Base-by-base conservation (phyloP, 2,888 invertebrate species). In the Tribolium freemani region DNA sequence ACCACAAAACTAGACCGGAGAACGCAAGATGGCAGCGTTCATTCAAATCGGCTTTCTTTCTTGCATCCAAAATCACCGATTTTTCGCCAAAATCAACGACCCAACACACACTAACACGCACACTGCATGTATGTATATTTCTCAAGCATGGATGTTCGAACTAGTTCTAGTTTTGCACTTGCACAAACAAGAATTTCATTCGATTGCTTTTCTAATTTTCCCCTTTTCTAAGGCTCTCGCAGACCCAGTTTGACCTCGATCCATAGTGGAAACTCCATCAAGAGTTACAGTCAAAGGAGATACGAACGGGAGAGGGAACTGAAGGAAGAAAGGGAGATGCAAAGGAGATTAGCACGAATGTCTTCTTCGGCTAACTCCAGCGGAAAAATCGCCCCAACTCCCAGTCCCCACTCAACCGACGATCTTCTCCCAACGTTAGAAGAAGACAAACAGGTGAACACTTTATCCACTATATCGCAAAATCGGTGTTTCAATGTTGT, bases 211-310 rank as follows among this genome's bases (percentile, higher is more conserved):
- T 5, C 10, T 11, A 31, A 9, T 31, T 61, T 46, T 53, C 46
- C 9, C 5, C 13, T 50, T 30, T 58, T 50, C 46, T 21, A 75
- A 95, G 95, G 94, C 90, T 94, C 94, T 84, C 90, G 95, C 89
- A 92, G 95, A 89, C 94, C 95, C 88, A 94, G 95, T 90, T 88
- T 95, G 89, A 93, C 93, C 78, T 95, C 95, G 76, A 90, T 95
- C 81, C 95, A 95, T 85, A 95, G 95, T 89, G 92, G 92, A 80
- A 94, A 93, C 74, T 95, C 95, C 60, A 91, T 94, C 76, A 91
- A 93, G 84, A 95, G 94, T 87, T 95, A 94, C 87, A 94, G 94
- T 83, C 90, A 93, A 79, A 90, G 91, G 84, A 89, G 93, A 75
- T 93, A 94, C 87, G 95, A 95, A 85, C 90, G 92, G 79, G 95